Conservation (phyloP, 2,113 vertebrate species). For the Psittacula cyanocephala region DNA sequence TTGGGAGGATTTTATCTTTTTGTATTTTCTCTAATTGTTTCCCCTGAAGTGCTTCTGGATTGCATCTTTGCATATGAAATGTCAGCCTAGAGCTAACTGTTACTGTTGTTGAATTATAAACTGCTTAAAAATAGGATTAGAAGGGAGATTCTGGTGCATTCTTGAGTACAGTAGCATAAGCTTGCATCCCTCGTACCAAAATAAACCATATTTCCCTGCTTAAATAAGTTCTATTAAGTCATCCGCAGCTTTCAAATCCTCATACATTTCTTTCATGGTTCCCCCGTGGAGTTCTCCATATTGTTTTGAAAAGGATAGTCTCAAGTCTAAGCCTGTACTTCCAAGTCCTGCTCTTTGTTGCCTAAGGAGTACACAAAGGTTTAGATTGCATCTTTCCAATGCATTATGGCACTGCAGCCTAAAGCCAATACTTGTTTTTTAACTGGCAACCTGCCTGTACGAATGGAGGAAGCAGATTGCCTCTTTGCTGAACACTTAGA, state of each 20-base stretch:
- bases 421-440: constrained; percentile 76
- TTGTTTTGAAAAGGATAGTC: constrained; percentile 66
- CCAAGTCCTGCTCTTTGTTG: constrained; percentile 60
- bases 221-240: constrained; percentile 15
- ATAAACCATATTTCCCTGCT: not conserved
- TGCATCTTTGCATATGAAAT: constrained; percentile 10
- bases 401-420: constrained; percentile 76
- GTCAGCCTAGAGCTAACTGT: constrained; percentile 38
- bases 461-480: constrained; percentile 81
- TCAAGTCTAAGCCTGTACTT: constrained; percentile 58
- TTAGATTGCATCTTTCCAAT: constrained; percentile 75
- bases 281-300: constrained; percentile 52
- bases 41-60: not conserved
- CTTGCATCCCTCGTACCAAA: not conserved
- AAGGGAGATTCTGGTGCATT: not conserved
- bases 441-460: constrained; percentile 80
- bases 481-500: constrained; percentile 82
- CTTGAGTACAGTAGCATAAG: not conserved
- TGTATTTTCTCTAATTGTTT: not conserved
- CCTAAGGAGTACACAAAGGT: constrained; percentile 65
- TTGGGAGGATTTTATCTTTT: not conserved
- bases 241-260: constrained; percentile 7
- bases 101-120: not conserved
- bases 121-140: not conserved
- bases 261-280: constrained; percentile 32